Evolutionary conservation across 2,888 invertebrate species (phyloP).

Genomic region (Campoplex nolae): DNA sequence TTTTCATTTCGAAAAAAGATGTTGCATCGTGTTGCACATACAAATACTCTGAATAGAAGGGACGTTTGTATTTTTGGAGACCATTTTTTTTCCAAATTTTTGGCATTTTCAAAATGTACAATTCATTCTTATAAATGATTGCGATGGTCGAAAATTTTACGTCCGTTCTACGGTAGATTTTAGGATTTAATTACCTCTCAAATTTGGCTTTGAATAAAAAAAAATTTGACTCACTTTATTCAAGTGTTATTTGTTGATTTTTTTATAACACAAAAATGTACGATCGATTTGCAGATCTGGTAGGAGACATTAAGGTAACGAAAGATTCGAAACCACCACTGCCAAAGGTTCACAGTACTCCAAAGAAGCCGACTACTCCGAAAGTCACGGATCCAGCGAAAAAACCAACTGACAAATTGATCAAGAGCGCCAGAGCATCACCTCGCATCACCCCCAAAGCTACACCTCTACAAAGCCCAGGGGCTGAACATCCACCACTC

Average conservation of each 20-base stretch:
- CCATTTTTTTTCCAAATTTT: neutral
- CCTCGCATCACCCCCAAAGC: constrained; percentile 85
- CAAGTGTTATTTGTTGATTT: neutral
- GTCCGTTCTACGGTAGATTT: constrained; percentile 14
- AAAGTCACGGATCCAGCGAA: constrained; percentile 73
- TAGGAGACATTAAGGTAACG: constrained; percentile 83
- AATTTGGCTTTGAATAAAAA: neutral
- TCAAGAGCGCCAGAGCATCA: constrained; percentile 82
- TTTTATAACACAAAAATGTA: neutral
- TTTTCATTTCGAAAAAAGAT: constrained; percentile 60
- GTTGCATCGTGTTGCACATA: constrained; percentile 79
- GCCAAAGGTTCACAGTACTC: constrained; percentile 85
- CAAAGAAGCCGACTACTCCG: constrained; percentile 83
- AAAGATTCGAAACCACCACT: constrained; percentile 89
- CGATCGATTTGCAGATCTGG: constrained; percentile 75
- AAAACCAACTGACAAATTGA: constrained; percentile 79
- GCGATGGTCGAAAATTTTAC: neutral
- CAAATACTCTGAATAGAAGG: constrained; percentile 77
- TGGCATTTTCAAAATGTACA: neutral
- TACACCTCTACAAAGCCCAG: constrained; percentile 87
- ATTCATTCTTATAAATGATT: neutral
- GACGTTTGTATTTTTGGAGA: constrained; percentile 63
- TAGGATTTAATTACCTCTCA: neutral
- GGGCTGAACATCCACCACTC: constrained; percentile 83
- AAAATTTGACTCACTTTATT: neutral